Conservation (phyloP, 1,140 invertebrate genomes). For the Eumaeus atala region DNA sequence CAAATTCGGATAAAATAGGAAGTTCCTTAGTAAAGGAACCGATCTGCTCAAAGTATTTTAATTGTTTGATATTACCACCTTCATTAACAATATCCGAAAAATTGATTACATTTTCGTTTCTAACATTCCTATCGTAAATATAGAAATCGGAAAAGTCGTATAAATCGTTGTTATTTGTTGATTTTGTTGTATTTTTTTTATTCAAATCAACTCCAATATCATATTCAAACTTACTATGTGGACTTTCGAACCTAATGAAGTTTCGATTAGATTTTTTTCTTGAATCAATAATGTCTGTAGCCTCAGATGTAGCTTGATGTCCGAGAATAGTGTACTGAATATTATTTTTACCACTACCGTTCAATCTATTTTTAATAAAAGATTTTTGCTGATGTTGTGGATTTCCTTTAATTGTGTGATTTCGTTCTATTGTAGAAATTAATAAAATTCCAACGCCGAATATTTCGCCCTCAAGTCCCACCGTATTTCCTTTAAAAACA, state of each 20-base stretch:
- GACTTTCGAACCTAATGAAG: constrained; percentile 37
- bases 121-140: not conserved
- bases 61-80: too few species aligned
- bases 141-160: too few species aligned
- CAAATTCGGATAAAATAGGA: constrained; percentile 39
- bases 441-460: constrained; percentile 80
- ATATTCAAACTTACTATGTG: constrained; percentile 36
- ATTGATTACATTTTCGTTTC: constrained; percentile 28
- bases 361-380: constrained; percentile 44
- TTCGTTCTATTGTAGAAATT: constrained; percentile 72
- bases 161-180: too few species aligned
- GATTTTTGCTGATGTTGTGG: constrained; percentile 39
- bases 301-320: constrained; percentile 24
- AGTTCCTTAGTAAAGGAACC: constrained; percentile 25
- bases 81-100: too few species aligned
- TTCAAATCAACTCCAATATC: constrained; percentile 32
- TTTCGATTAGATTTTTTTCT: constrained; percentile 28
- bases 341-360: constrained; percentile 22
- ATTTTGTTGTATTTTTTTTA: too few species aligned
- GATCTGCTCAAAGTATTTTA: constrained; percentile 13
- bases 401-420: constrained; percentile 45
- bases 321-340: constrained; percentile 44
- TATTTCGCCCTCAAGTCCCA: constrained; percentile 80
- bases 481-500: constrained; percentile 67
- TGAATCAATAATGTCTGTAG: constrained; percentile 18